Percentiles rank a stretch among this genome's conserved stretches.
Evolutionary conservation across 2,113 vertebrate genomes (phyloP).

Genomic region (Chaetodon trifascialis): DNA sequence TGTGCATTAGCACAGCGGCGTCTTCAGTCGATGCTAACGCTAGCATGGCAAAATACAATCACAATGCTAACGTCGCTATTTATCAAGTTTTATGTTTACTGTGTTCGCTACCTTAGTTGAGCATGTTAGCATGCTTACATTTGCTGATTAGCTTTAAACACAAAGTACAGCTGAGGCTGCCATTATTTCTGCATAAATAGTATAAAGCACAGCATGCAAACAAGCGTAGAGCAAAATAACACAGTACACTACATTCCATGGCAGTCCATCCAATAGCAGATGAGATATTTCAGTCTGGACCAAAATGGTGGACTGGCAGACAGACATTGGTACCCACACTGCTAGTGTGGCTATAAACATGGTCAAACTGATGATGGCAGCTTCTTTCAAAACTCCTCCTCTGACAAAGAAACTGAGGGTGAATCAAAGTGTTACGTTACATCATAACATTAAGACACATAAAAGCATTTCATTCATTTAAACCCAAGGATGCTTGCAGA

Average conservation of each 20-base stretch:
- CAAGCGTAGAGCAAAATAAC: too few species aligned
- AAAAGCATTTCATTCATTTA: constrained; percentile 13
- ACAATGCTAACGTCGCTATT: background rate
- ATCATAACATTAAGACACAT: background rate
- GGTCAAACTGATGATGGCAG: too few species aligned
- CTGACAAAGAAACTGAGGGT: background rate
- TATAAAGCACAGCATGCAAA: background rate
- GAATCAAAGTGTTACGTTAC: background rate
- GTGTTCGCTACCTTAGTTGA: background rate
- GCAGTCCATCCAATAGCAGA: background rate
- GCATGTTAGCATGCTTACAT: background rate
- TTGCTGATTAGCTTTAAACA: background rate
- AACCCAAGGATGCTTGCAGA: background rate
- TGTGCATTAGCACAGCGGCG: too few species aligned
- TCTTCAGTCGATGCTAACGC: too few species aligned
- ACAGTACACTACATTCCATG: background rate
- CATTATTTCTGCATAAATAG: too few species aligned
- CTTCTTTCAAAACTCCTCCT: background rate
- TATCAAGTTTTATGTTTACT: too few species aligned
- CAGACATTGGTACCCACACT: too few species aligned
- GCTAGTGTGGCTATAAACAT: too few species aligned
- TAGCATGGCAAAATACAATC: too few species aligned
- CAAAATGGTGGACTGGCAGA: too few species aligned
- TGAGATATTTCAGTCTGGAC: too few species aligned
- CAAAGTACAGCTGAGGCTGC: background rate